These are phyloP conservation scores for Protonemura montana DNA, from an alignment of 2,888 invertebrate species.

Conservation along the genomic window DNA sequence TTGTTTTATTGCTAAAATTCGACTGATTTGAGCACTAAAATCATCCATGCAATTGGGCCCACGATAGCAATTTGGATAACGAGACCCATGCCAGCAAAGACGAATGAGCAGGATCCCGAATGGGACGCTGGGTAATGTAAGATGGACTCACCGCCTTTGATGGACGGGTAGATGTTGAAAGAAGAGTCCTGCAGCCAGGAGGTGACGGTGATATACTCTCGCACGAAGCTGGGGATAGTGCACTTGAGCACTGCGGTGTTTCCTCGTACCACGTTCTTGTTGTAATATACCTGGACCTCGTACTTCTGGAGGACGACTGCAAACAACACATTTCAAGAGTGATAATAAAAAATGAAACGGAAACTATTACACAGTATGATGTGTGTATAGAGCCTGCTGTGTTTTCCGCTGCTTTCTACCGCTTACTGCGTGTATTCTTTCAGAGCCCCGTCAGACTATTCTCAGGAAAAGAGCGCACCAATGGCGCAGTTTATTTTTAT, in stretches of 20 bases:
- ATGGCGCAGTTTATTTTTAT: not conserved
- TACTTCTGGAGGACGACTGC: slow-evolving; percentile 51
- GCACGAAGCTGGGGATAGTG: slow-evolving; percentile 54
- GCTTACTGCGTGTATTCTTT: not conserved
- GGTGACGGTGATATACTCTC: slow-evolving; percentile 55
- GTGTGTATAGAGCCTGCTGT: not conserved
- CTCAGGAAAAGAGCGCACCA: not conserved
- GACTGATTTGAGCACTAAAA: too few relatives aligned
- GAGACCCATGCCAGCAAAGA: too few relatives aligned
- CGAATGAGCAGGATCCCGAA: too few relatives aligned
- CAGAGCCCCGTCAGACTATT: not conserved
- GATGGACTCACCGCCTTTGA: slow-evolving; percentile 51
- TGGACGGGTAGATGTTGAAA: slow-evolving; percentile 56
- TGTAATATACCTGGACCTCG: slow-evolving; percentile 50
- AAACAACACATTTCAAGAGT: not conserved
- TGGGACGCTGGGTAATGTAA: too few relatives aligned
- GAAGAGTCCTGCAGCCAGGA: slow-evolving; percentile 56
- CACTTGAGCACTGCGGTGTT: slow-evolving; percentile 55
- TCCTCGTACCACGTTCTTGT: slow-evolving; percentile 50
- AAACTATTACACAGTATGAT: not conserved
- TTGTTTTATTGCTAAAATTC: too few relatives aligned
- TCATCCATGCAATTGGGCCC: too few relatives aligned
- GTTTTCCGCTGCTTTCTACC: not conserved
- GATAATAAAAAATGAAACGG: not conserved
- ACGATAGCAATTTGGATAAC: too few relatives aligned